These are phyloP conservation scores for Amphipyra tragopoginis DNA, from an alignment of 2,888 invertebrate species.

Conservation along the genomic window DNA sequence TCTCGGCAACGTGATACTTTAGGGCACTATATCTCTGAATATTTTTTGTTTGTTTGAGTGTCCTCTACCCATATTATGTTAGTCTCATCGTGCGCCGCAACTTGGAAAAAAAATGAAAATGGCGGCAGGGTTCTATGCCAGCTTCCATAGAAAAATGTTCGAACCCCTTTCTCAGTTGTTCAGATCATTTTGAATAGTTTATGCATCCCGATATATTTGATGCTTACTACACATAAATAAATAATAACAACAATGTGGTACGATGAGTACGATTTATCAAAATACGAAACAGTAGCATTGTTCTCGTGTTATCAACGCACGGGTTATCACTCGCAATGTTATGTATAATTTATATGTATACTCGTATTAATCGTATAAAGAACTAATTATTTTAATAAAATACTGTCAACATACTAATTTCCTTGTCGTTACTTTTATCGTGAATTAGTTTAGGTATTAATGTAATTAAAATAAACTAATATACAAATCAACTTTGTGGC, in stretches of 20 bases:
- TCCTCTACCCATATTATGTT: too few species aligned
- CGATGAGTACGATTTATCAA: conserved; percentile 48
- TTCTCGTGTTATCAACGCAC: conserved; percentile 48
- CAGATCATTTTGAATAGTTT: too few species aligned
- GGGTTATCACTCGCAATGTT: conserved; percentile 48
- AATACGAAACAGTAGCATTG: conserved; percentile 35
- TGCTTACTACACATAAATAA: conserved; percentile 17
- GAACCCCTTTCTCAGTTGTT: too few species aligned
- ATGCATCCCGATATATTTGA: too few species aligned
- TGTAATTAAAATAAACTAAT: not conserved
- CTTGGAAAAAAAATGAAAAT: too few species aligned
- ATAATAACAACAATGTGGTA: conserved; percentile 38
- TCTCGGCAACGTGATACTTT: too few species aligned
- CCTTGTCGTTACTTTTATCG: conserved; percentile 16
- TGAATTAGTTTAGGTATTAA: not conserved
- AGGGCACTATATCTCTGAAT: too few species aligned
- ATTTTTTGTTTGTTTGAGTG: too few species aligned
- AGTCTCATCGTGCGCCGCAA: too few species aligned
- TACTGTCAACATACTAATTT: conserved; percentile 9
- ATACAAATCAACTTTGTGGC: too few species aligned
- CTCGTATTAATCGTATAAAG: conserved; percentile 14
- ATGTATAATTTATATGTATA: conserved; percentile 1
- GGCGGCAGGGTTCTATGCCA: too few species aligned
- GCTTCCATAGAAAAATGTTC: too few species aligned
- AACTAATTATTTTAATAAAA: conserved; percentile 20